phyloP scores from a whole-genome alignment of 2,797 vertebrate genomes.

The Mareca penelope region DNA sequence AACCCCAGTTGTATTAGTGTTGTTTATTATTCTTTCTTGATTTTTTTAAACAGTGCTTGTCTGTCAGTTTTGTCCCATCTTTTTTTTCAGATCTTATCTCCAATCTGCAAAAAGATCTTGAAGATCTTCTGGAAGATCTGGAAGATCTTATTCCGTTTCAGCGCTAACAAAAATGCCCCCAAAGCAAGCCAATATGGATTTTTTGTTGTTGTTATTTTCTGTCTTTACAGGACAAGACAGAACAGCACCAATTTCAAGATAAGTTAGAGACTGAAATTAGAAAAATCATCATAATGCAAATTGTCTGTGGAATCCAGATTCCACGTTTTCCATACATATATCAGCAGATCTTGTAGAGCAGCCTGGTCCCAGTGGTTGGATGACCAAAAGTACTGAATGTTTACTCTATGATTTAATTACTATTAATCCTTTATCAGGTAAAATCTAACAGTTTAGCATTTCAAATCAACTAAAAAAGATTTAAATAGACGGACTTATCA shows the following conservation, averaged over 20 bases:
- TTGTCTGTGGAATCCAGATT: not conserved
- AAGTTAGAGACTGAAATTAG: not conserved
- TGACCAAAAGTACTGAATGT: not conserved
- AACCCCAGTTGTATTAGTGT: not conserved
- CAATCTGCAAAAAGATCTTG: not conserved
- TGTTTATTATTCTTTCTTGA: not conserved
- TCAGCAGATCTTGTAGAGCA: not conserved
- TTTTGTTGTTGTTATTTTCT: not conserved
- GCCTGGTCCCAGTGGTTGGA: not conserved
- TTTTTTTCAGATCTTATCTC: not conserved
- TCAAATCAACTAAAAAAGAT: not conserved
- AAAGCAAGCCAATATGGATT: not conserved
- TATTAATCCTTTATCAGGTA: not conserved
- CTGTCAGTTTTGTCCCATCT: not conserved
- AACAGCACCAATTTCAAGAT: not conserved
- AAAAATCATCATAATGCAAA: not conserved
- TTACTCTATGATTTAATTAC: not conserved
- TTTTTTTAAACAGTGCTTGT: not conserved
- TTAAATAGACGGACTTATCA: not conserved
- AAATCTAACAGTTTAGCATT: not conserved
- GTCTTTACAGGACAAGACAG: not conserved
- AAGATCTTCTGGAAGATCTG: too few relatives aligned
- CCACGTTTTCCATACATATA: not conserved
- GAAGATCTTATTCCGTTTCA: not conserved
- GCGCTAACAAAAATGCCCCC: not conserved